Conservation (phyloP, 92 coral and sea anemone genomes). For the Phenganax stokvisi region DNA sequence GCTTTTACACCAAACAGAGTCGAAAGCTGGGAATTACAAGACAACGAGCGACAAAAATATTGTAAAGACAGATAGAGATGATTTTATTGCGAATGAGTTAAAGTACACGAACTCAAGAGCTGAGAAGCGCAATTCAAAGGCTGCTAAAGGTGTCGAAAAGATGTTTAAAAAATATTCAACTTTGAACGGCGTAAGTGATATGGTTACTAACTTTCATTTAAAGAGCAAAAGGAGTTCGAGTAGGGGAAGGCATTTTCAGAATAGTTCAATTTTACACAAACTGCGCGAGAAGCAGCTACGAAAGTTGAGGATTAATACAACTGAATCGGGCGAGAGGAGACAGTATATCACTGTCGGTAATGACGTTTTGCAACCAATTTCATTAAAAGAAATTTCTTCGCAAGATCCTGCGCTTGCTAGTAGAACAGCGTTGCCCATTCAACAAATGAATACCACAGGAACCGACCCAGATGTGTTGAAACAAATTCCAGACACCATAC, state of each 20-base stretch:
- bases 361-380: neutral
- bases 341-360: neutral
- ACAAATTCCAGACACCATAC: neutral
- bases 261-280: neutral
- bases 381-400: neutral
- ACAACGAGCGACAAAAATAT: neutral
- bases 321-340: conserved; percentile 25
- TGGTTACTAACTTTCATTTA: no score
- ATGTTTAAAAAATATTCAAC: neutral
- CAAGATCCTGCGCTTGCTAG: no score
- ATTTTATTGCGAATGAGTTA: no score
- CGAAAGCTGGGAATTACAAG: neutral
- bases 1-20: conserved; percentile 13
- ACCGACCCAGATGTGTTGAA: no score
- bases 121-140: no score
- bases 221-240: no score
- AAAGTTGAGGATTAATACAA: neutral
- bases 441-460: no score
- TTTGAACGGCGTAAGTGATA: no score
- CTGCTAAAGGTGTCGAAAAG: neutral
- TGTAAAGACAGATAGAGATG: no score
- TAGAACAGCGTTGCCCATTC: no score
- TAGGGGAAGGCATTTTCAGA: neutral
- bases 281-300: conserved; percentile 5
- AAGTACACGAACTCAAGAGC: no score